These are phyloP conservation scores for Halesus radiatus DNA, from an alignment of 1,140 invertebrate genomes.

Conservation along the genomic window DNA sequence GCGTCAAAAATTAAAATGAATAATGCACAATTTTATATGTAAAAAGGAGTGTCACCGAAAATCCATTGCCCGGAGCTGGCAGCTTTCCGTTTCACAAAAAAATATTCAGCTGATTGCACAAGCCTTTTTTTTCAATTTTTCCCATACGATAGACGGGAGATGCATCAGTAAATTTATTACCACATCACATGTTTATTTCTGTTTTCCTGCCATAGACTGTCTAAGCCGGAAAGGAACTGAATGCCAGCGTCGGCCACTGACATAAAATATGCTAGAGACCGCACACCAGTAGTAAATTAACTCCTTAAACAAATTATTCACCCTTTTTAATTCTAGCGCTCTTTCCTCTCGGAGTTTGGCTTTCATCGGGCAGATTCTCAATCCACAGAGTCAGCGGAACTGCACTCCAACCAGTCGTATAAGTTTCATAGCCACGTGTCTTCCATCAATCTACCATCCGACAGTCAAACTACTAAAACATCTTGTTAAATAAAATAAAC, in stretches of 20 bases:
- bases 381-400: too few species aligned
- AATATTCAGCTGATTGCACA: not conserved
- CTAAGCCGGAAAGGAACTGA: slow-evolving; percentile 31
- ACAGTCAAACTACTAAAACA: too few species aligned
- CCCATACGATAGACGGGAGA: not conserved
- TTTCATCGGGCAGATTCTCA: too few species aligned
- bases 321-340: too few species aligned
- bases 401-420: too few species aligned
- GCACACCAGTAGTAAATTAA: too few species aligned
- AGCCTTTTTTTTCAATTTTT: not conserved
- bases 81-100: not conserved
- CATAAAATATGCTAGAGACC: too few species aligned
- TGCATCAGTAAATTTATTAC: slow-evolving; percentile 38
- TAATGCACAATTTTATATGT: not conserved
- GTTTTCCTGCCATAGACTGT: slow-evolving; percentile 24
- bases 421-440: too few species aligned
- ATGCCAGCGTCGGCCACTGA: not conserved
- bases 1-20: not conserved
- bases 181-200: slow-evolving; percentile 40
- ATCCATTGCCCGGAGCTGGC: not conserved
- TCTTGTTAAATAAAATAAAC: too few species aligned
- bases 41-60: not conserved
- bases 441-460: too few species aligned
- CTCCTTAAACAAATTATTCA: too few species aligned
- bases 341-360: too few species aligned